Base-by-base conservation (phyloP, 2,888 invertebrate species). In the Drosophila flavopinicola region DNA sequence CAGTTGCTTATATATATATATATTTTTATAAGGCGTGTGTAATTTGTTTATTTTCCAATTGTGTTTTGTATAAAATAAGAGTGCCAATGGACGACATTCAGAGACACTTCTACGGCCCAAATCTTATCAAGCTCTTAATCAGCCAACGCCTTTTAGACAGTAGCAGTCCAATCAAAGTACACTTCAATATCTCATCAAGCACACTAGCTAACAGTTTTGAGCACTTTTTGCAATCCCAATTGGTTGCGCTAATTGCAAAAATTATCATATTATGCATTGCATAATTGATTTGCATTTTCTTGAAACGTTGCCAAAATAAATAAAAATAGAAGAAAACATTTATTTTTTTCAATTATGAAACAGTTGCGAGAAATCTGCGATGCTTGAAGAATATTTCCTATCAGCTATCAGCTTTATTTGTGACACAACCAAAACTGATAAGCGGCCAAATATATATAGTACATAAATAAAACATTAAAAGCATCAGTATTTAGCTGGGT, bases 301-400 rank as follows among this genome's bases (percentile, higher is more conserved):
- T 76, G 80, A 63, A 54, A 5, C 24, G 6, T 1, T 66, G 78
- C 75, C 75, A 77, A 66, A 54, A 3, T 42, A 33, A 27, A 42
- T n/a, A 10, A 27, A 17, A 57, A 54, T 20, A 47, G 29, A 27
- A 42, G n/a, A 10, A 27, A 17, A 57, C 44, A 37, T 37, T 23
- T 35, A 17, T 38, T 37, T 47, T 23, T 24, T 33, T 47, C 23
- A 70, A 72, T 83, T 77, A 76, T 61, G 61, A 82, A 78, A 78
- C 64, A 60, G 37, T 52, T 64, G 37, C 45, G 57, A 66, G 41
- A 47, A 17, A 33, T 25, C 25, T 41, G 5, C 25, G 25, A 45
- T 42, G 47, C 17, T 13, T 30, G 33, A 29, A 24, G 24, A 51
- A 33, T 6, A 30, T 10, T 11, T 41, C 4, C n/a, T 20, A 6